A percentile compares a stretch with the other conserved stretches of the same genome.
These are phyloP conservation scores for Urophycis tenuis DNA, from an alignment of 2,797 vertebrate species.

Conservation along the genomic window DNA sequence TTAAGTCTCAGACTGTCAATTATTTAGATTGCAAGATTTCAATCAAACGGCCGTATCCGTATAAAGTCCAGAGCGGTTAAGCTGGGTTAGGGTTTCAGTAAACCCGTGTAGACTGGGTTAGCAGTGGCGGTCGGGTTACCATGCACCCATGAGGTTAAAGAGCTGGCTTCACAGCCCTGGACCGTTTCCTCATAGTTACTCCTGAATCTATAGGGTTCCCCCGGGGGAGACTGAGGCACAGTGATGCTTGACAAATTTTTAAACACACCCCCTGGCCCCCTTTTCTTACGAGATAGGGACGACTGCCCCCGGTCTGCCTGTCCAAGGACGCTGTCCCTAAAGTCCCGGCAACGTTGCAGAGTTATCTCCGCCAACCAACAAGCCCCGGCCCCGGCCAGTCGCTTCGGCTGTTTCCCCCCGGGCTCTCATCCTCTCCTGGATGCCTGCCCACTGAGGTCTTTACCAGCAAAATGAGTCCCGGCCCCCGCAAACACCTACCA, in stretches of 20 bases:
- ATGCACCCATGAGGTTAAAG: not conserved
- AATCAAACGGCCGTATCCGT: not conserved
- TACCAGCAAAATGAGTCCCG: not conserved
- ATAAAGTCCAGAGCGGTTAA: not conserved
- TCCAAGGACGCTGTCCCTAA: not conserved
- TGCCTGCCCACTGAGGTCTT: not conserved
- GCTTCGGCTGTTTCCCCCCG: not conserved
- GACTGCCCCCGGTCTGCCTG: not conserved
- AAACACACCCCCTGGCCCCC: not conserved
- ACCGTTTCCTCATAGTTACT: not conserved
- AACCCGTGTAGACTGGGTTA: not conserved
- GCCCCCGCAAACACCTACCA: not conserved
- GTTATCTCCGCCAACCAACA: slow-evolving; percentile 1
- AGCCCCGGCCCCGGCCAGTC: not conserved
- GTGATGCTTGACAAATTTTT: not conserved
- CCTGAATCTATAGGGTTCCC: not conserved
- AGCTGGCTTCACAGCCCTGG: not conserved
- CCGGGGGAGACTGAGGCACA: not conserved
- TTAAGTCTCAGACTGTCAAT: not conserved
- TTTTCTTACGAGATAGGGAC: not conserved
- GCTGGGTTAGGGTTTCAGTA: not conserved
- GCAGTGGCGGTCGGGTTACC: not conserved
- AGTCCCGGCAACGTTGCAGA: not conserved
- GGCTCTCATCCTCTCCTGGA: not conserved
- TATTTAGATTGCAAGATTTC: not conserved